Percentiles rank a stretch among this genome's conserved stretches.
Conservation (phyloP, 2,888 invertebrate species). For the Eurytoma adleriae region DNA sequence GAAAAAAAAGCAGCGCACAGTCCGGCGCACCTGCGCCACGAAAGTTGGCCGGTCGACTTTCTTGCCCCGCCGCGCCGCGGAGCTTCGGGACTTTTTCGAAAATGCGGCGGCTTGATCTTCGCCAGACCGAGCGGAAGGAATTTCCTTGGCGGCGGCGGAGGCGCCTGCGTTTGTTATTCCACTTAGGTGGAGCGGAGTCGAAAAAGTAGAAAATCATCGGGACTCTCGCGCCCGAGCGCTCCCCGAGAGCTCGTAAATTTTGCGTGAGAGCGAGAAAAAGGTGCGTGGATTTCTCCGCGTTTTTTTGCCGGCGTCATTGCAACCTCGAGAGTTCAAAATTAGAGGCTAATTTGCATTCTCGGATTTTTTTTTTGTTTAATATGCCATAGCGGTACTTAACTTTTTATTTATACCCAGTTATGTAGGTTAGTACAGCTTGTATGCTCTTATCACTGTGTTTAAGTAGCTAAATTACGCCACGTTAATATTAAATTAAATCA, state of each 20-base stretch:
- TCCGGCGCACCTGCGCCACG: background rate
- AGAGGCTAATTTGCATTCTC: background rate
- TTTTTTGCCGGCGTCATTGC: background rate
- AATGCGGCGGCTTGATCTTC: too few species aligned
- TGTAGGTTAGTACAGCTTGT: too few species aligned
- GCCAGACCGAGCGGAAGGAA: too few species aligned
- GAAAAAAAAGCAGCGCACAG: background rate
- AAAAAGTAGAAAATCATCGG: too few species aligned
- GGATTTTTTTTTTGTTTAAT: background rate
- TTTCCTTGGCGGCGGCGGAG: too few species aligned
- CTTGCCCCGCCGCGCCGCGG: background rate
- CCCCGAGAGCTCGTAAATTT: conserved; percentile 32
- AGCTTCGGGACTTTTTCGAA: background rate
- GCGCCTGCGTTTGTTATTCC: too few species aligned
- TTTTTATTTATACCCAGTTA: background rate
- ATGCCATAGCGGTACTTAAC: background rate
- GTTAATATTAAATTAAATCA: too few species aligned
- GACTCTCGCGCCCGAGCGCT: background rate
- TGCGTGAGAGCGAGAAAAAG: background rate
- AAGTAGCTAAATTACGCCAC: too few species aligned
- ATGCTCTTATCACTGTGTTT: too few species aligned
- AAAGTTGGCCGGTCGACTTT: conserved; percentile 25
- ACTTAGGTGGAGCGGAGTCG: too few species aligned
- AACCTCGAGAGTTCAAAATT: background rate
- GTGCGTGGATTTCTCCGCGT: conserved; percentile 36